Percentiles rank a stretch among this genome's conserved stretches.
Conservation (phyloP, 2,797 vertebrate genomes). For the Myotis findleyi region DNA sequence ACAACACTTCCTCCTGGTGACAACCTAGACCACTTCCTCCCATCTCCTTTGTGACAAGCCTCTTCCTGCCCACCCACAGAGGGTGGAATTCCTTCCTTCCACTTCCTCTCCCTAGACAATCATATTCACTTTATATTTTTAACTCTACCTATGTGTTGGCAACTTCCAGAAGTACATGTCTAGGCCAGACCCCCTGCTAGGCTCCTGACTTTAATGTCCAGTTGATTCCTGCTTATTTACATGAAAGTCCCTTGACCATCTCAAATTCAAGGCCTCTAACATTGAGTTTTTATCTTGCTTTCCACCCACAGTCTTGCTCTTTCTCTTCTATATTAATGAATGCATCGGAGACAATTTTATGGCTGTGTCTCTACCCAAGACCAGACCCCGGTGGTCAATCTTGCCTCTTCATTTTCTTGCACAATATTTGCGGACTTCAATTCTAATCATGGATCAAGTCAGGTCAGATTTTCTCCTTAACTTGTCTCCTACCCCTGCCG, state of each 20-base stretch:
- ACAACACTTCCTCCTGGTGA: neutral
- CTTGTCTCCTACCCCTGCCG: accelerated
- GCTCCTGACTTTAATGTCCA: neutral
- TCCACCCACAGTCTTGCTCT: neutral
- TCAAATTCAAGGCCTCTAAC: neutral
- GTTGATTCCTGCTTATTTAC: neutral
- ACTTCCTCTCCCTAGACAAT: neutral
- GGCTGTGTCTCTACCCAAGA: neutral
- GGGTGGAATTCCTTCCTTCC: neutral
- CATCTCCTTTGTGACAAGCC: neutral
- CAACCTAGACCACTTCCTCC: neutral
- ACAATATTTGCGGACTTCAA: neutral
- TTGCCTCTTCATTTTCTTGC: neutral
- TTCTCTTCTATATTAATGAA: neutral
- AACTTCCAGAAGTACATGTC: neutral
- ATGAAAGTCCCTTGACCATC: neutral
- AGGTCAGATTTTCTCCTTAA: neutral
- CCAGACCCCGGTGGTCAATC: neutral
- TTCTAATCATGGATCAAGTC: neutral
- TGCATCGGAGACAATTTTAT: neutral
- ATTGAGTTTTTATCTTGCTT: neutral
- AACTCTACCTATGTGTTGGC: neutral
- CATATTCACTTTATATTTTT: neutral
- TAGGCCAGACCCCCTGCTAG: neutral
- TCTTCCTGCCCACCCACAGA: neutral